Base-by-base conservation (phyloP, 2,113 vertebrate species). In the Osmerus mordax region DNA sequence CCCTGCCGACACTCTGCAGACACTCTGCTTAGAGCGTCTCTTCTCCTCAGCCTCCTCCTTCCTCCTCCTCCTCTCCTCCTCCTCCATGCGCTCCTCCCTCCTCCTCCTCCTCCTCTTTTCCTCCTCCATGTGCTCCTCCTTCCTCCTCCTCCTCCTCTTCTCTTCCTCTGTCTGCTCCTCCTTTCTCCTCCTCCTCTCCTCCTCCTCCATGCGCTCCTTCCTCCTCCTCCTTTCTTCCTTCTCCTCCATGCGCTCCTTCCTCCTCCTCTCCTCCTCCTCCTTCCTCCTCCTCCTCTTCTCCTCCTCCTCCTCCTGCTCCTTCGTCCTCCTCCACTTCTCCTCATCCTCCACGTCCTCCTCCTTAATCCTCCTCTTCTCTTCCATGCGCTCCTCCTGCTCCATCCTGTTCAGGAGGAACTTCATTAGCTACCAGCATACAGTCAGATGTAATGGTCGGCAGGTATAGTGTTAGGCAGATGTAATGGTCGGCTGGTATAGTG, bases 341-440 rank as follows among this genome's bases (percentile, higher is more conserved):
- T 12, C 41, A 11, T 47, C 41, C 41, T 12, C 41, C 32, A 36
- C 7, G 32, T 6, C 32, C 5, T 36, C 32, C 5, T 36, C 32
- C 32, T 36, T 36, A 36, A 2, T 47, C 9, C 41, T 47, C 41
- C 9, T 47, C 41, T 47, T 12, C 41, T 47, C 97, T 25, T 95
- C 97, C 90, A 98, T 96, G 78, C 95, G 96, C 88, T 99, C 97
- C 63, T 98, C 97, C 90, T 99, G 98, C 90, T 99, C 97, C 63
- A 99, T 98, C 90, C 98, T 99, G 92, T 99, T 97, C 73, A 99
- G 93, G 85, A 98, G 95, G 78, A 94, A 99, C 89, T 99, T 99
- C 96, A 99, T 97, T 88, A 98, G 96, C 91, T 99, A 97, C 92
- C 98, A 99, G 91, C 97, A 99, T 69, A 98, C 97, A 65, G 99